Conservation (phyloP, 2,888 invertebrate genomes). For the Pseudococcus longispinus region DNA sequence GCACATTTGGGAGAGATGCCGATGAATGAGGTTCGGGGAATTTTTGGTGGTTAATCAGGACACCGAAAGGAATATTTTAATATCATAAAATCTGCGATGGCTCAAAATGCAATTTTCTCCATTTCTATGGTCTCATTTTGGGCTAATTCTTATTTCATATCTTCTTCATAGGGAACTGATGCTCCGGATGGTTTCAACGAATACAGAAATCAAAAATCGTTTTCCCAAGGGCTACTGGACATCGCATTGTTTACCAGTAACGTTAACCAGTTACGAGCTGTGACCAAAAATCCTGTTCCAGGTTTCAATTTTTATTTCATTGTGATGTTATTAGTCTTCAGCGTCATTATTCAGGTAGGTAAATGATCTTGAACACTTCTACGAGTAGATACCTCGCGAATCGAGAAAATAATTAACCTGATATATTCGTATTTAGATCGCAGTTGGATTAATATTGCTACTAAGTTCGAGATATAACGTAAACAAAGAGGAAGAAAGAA, state of each 20-base stretch:
- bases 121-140: too few species aligned
- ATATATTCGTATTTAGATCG: constrained; percentile 67
- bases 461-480: constrained; percentile 84
- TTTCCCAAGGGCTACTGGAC: constrained; percentile 92
- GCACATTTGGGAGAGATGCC: too few species aligned
- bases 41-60: too few species aligned
- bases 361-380: neutral
- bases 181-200: constrained; percentile 73
- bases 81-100: too few species aligned
- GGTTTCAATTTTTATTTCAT: constrained; percentile 79
- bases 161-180: constrained; percentile 19
- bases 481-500: constrained; percentile 75
- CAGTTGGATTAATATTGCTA: constrained; percentile 82
- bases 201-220: constrained; percentile 86
- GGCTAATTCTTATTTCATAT: neutral
- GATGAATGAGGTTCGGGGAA: too few species aligned
- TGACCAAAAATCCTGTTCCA: constrained; percentile 72
- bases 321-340: constrained; percentile 74
- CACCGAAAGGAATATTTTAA: too few species aligned
- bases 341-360: constrained; percentile 74
- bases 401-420: neutral
- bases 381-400: neutral
- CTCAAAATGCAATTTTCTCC: too few species aligned
- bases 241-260: constrained; percentile 85
- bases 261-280: constrained; percentile 85